Conservation (phyloP, 1,140 invertebrate species). For the Drosophila sturtevanti region DNA sequence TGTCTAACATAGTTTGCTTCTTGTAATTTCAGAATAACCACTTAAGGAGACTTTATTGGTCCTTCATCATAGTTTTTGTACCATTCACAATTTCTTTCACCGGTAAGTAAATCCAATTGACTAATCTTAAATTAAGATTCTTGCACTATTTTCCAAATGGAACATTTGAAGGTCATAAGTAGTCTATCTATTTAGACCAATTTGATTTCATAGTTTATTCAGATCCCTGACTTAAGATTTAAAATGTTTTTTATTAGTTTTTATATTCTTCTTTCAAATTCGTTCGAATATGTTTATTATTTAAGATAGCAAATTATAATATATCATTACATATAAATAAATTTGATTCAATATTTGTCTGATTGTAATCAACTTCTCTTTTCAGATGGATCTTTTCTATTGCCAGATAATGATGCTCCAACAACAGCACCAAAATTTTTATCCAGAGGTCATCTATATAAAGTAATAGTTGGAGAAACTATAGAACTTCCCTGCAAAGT, state of each 20-base stretch:
- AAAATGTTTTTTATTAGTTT: no score
- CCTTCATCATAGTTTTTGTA: constrained; percentile 36
- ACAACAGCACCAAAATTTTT: constrained; percentile 86
- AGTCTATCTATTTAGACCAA: no score
- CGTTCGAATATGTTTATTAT: no score
- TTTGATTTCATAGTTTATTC: no score
- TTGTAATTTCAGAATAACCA: constrained; percentile 39
- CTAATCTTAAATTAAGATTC: background rate
- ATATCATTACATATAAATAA: no score
- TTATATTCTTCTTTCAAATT: no score
- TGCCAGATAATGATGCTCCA: constrained; percentile 65
- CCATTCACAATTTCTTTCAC: constrained; percentile 26
- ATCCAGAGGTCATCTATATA: constrained; percentile 88
- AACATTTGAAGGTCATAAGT: no score
- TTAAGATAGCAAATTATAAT: no score
- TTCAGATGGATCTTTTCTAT: constrained; percentile 60
- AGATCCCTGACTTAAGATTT: no score
- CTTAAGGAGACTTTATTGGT: constrained; percentile 30
- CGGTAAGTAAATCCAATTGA: constrained; percentile 37
- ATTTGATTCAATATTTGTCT: no score
- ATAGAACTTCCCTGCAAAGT: constrained; percentile 90
- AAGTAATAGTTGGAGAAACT: constrained; percentile 89
- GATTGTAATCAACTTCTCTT: constrained; percentile 1
- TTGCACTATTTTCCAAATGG: background rate
- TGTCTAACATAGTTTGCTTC: background rate